Base-by-base conservation (phyloP, 2,113 vertebrate species). In the Gavialis gangeticus region DNA sequence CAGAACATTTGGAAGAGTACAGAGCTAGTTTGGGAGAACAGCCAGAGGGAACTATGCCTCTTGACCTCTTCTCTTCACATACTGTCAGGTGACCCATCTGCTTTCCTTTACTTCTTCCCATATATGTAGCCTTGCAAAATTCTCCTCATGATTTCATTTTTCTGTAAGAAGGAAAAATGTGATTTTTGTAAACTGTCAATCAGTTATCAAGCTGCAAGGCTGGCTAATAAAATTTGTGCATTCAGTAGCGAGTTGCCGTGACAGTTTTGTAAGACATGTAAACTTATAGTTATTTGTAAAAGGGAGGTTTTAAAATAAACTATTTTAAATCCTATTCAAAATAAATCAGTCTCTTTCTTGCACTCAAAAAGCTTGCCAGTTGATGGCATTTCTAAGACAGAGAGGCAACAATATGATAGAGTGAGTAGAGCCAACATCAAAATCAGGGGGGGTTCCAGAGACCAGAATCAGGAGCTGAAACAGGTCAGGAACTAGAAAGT, bases 1-100 rank as follows among this genome's bases (percentile, higher is more conserved):
- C 98, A 83, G 99, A 99, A 92, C 98, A 99, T 96, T 98, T 99
- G 93, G 98, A 99, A 54, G 98, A 99, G 79, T 99, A 99, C 98
- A 99, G 97, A 96, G 88, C 97, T 81, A 96, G 95, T 97, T 91
- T 98, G 63, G 98, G 97, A 84, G 98, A 98, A 71, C 93, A 94
- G 10, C 94, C 97, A 92, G 98, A 98, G 30, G 97, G 96, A 84
- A 24, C 97, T 83, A 92, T 98, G 92, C 30, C 97, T 17, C 82
- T 97, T 82, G 97, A 98, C 86, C 59, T 97, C 91, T 97, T 97
- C 85, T 76, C 98, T 94, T 96, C 97, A 28, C 97, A 96, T 13
- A 12, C 66, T 87, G 94, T 90, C 82, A 97, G 98, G 98, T 98
- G 89, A 98, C 92, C 96, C 57, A 93, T 55, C 1, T 75, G 1